Evolutionary conservation across 2,888 invertebrate species (phyloP).

Genomic region (Microlaimidae sp.): DNA sequence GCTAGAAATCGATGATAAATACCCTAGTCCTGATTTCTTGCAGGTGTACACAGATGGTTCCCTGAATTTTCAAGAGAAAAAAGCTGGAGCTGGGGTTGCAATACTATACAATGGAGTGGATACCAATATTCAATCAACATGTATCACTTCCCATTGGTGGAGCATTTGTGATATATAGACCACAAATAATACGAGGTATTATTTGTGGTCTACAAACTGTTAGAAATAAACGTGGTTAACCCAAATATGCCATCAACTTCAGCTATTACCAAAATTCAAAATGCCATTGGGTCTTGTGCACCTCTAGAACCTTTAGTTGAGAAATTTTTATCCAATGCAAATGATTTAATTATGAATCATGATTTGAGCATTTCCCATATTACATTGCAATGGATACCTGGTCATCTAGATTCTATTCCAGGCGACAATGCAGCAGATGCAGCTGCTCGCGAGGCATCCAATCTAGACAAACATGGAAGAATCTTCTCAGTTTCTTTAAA

Average conservation of each 20-base stretch:
- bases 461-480: not conserved
- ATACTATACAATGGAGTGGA: too few species aligned
- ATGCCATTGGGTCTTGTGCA: not conserved
- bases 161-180: too few species aligned
- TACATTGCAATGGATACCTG: not conserved
- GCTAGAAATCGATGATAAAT: not conserved
- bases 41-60: not conserved
- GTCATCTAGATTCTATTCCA: not conserved
- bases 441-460: not conserved
- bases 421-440: not conserved
- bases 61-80: not conserved
- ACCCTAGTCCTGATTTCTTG: not conserved
- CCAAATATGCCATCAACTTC: too few species aligned
- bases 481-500: not conserved
- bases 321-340: not conserved
- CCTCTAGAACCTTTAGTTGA: not conserved
- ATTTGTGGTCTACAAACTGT: too few species aligned
- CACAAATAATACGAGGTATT: too few species aligned
- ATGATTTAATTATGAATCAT: not conserved
- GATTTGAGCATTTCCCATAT: not conserved
- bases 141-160: too few species aligned
- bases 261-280: not conserved
- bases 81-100: not conserved
- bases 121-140: too few species aligned
- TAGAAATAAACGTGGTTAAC: too few species aligned